Evolutionary conservation across 2,888 invertebrate genomes (phyloP), one percentile per base, ranked within the genome.

Genomic region (Melanostoma scalare): DNA sequence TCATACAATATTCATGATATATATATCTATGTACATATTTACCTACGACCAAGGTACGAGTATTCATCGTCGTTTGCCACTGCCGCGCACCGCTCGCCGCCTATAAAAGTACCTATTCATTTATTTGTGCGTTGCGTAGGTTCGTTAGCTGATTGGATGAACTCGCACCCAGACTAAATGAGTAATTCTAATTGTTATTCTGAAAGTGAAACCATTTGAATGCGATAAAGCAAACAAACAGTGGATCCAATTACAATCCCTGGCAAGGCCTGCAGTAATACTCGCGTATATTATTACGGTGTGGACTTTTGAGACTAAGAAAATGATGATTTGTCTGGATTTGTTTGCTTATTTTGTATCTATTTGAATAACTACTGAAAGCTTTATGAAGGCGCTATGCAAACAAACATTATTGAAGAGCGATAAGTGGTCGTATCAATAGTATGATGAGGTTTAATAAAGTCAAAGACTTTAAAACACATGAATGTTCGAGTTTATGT

Each of bases 151-250:
- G 53, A 30, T 38, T 48, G 42, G 53, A 53, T 72, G 48, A 48
- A 48, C 48, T 48, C 61, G 44, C n/a, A 46, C 20, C 20, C 20
- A 20, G 20, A 20, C 20, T 20, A 20, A 20, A 20, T 44, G 35
- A 42, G 71, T 40, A 46, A 42, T 58, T 67, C 52, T 60, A 60
- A 67, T 75, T 75, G 44, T 50, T 67, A 75, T 75, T 75, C 75
- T 35, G 35, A 75, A 67, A 73, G 56, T 65, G 63, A 73, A 74
- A 58, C 40, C 65, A 58, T 46, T 46, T 8, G 63, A 72, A 55
- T 61, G 48, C 55, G 55, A 55, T 31, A 48, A 61, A 56, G 5
- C 31, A 50, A 58, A 44, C 65, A 44, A 67, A n/a, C 30, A 56
- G 44, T 20, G 36, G 56, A 40, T 35, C 74, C 48, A 58, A 52